Percentiles rank a stretch among this genome's conserved stretches.
These are phyloP conservation scores for Magallana gigas DNA, from an alignment of 1,140 invertebrate species.

Conservation along the genomic window DNA sequence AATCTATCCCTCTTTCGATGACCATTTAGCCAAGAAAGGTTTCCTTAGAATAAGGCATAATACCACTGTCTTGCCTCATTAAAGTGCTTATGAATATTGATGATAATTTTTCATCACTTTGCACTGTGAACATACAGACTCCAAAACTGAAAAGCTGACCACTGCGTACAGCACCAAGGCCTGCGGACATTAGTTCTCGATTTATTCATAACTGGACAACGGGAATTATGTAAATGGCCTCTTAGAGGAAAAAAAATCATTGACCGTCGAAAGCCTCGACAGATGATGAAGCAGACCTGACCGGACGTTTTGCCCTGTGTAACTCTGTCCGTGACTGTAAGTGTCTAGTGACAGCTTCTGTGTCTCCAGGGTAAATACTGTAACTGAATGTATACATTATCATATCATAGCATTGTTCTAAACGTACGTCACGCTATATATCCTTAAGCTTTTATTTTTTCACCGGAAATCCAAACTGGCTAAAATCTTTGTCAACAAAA, in stretches of 20 bases:
- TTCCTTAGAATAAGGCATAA: neutral
- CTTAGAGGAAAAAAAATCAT: neutral
- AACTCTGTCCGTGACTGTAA: constrained; percentile 6
- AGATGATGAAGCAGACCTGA: neutral
- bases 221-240: constrained; percentile 16
- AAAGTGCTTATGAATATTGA: constrained; percentile 24
- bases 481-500: no score
- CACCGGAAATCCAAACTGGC: no score
- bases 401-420: neutral
- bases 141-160: neutral
- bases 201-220: constrained; percentile 26
- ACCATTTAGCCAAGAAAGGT: neutral
- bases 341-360: neutral
- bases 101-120: constrained; percentile 25
- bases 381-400: constrained; percentile 11
- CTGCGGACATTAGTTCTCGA: neutral
- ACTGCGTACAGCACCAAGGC: neutral
- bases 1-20: neutral
- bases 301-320: neutral
- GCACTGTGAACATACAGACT: neutral
- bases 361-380: neutral
- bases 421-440: no score
- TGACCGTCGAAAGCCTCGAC: neutral
- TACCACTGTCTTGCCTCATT: constrained; percentile 13
- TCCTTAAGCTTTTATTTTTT: no score